Evolutionary conservation across 1,140 invertebrate genomes (phyloP), one percentile per base, ranked within the genome.

Genomic region (Dufourea novaeangliae): DNA sequence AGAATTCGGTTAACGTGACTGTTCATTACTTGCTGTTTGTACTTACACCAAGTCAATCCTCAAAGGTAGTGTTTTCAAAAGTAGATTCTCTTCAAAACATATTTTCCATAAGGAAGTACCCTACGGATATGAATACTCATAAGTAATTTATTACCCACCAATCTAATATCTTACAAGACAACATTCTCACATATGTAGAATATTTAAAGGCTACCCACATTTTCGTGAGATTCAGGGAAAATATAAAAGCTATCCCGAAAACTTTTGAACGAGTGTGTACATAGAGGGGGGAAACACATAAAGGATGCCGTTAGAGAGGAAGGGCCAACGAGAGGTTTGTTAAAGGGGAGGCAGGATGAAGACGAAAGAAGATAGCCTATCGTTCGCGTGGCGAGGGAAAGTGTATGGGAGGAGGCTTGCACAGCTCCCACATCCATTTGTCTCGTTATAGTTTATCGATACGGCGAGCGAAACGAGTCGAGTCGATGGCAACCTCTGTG

Each of bases 391-490:
- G 0, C 39, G 39, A 39, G 50, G 41, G 64, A 50, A 78, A 76
- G 69, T 67, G 68, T 62, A 66, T 34, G 63, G 41, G 57, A 67
- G 46, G n/a, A 73, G 72, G 76, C 80, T 72, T 68, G 78, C 69
- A 77, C 61, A 22, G 68, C 75, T 87, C 85, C 83, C 80, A 88
- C 85, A 88, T 87, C 86, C 84, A 88, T 90, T 89, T 90, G 88
- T 89, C 88, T 88, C 83, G 79, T 89, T 90, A 89, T 84, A 89
- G 84, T 88, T 88, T 89, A 89, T 86, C 87, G 87, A 89, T 89
- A 89, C 74, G 46, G 70, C 29, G 70, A 59, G 66, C 71, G 78
- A 84, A 78, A 87, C 75, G 84, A 83, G 74, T 50, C 66, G 81
- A 80, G 64, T 73, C 82, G 78, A 80, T 82, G 70, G 32, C 78